Evolutionary conservation across 2,113 vertebrate genomes (phyloP).

Genomic region (Grammomys surdaster): DNA sequence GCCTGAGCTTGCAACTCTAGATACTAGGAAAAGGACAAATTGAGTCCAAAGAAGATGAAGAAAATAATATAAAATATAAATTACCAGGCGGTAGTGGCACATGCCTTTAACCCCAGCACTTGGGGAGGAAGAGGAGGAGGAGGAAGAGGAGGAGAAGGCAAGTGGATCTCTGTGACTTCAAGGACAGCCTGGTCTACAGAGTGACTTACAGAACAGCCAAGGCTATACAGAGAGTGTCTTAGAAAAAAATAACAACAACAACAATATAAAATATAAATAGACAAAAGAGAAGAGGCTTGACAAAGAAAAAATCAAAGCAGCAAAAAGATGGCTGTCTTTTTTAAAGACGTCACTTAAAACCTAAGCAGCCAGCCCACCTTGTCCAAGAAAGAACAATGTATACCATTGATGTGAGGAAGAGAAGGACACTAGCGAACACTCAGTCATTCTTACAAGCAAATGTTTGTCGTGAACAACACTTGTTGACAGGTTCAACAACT

Average conservation of each 20-base stretch:
- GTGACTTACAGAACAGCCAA: not conserved
- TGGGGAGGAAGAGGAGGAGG: not conserved
- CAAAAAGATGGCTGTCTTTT: not conserved
- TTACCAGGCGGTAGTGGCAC: not conserved
- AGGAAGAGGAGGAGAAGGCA: not conserved
- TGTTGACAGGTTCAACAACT: not conserved
- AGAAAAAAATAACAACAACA: not conserved
- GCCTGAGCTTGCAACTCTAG: not conserved
- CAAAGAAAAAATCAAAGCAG: not conserved
- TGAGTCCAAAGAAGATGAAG: not conserved
- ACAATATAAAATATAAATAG: not conserved
- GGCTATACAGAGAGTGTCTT: not conserved
- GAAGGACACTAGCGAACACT: rapidly evolving
- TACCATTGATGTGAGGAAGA: too few relatives aligned
- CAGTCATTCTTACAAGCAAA: too few relatives aligned
- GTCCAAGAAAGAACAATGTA: not conserved
- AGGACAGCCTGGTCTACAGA: not conserved
- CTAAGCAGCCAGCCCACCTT: not conserved
- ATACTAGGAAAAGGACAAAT: not conserved
- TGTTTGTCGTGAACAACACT: not conserved
- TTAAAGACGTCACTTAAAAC: not conserved
- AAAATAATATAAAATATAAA: not conserved
- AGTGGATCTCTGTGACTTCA: not conserved
- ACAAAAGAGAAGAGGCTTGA: not conserved
- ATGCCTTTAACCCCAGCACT: not conserved